A percentile compares a stretch with the other conserved stretches of the same genome.
These are phyloP conservation scores for Rhagologus leucostigma DNA, from an alignment of 2,113 vertebrate genomes.

Conservation along the genomic window DNA sequence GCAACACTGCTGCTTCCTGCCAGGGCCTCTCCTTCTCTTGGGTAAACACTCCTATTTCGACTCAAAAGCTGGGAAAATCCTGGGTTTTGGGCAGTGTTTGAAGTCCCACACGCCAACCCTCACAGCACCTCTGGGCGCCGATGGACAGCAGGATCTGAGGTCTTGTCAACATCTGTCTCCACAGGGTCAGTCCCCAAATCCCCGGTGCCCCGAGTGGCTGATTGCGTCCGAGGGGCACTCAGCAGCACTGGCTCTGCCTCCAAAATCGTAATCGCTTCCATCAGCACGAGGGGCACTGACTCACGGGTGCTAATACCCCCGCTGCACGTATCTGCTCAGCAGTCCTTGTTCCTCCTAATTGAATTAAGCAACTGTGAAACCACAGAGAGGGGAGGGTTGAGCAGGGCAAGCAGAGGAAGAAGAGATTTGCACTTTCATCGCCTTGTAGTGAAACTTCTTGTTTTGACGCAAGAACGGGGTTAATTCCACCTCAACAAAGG, in stretches of 20 bases:
- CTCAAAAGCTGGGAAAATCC: slow-evolving; percentile 21
- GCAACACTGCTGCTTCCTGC: not conserved
- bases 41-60: slow-evolving; percentile 32
- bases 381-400: not conserved
- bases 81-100: slow-evolving; percentile 21
- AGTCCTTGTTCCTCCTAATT: not conserved
- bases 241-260: not conserved
- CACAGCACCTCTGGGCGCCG: not conserved
- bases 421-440: not conserved
- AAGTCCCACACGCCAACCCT: slow-evolving; percentile 11
- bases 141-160: slow-evolving; percentile 17
- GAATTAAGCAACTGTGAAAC: not conserved
- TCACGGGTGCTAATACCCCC: not conserved
- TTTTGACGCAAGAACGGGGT: rapidly evolving
- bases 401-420: not conserved
- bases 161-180: not conserved
- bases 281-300: not conserved
- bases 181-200: slow-evolving; percentile 1
- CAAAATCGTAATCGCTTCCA: not conserved
- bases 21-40: not conserved
- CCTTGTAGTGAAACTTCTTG: not conserved
- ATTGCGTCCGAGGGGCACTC: not conserved
- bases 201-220: not conserved
- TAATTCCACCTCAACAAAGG: not conserved
- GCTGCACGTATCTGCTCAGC: not conserved